phyloP scores from a whole-genome alignment of 64 coral and sea anemone genomes.

The Montipora sp. region DNA sequence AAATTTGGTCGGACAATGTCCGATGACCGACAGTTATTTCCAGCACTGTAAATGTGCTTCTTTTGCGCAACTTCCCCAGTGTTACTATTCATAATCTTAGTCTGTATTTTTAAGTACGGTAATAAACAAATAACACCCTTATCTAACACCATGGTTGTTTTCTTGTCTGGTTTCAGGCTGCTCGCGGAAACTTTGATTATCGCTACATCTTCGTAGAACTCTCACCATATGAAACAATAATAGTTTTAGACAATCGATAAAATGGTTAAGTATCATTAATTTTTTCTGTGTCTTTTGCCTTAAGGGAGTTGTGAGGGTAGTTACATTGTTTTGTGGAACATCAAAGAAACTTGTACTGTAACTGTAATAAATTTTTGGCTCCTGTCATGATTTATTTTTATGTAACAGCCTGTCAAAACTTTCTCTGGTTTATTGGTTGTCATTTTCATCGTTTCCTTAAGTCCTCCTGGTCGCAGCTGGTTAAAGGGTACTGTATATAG shows the following conservation, averaged over 20 bases:
- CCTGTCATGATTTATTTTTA: background rate
- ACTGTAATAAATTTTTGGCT: background rate
- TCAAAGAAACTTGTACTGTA: background rate
- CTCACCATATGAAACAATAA: conserved; percentile 62
- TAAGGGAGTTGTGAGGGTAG: too few relatives aligned
- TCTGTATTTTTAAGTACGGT: background rate
- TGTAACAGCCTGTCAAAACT: too few relatives aligned
- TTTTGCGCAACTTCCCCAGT: too few relatives aligned
- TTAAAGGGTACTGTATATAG: too few relatives aligned
- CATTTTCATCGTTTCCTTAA: too few relatives aligned
- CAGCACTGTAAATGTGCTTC: too few relatives aligned
- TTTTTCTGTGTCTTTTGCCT: background rate
- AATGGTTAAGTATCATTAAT: background rate
- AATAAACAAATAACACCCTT: background rate
- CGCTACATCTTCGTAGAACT: conserved; percentile 82
- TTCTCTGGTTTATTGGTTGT: too few relatives aligned
- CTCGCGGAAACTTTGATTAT: conserved; percentile 69
- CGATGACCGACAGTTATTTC: too few relatives aligned
- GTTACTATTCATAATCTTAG: too few relatives aligned
- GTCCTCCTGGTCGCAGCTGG: too few relatives aligned
- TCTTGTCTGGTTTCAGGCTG: conserved; percentile 42
- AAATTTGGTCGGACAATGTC: too few relatives aligned
- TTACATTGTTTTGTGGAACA: background rate
- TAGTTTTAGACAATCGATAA: conserved; percentile 80
- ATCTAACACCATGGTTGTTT: background rate